Conservation (phyloP, 2,113 vertebrate genomes). For the Labeo rohita region DNA sequence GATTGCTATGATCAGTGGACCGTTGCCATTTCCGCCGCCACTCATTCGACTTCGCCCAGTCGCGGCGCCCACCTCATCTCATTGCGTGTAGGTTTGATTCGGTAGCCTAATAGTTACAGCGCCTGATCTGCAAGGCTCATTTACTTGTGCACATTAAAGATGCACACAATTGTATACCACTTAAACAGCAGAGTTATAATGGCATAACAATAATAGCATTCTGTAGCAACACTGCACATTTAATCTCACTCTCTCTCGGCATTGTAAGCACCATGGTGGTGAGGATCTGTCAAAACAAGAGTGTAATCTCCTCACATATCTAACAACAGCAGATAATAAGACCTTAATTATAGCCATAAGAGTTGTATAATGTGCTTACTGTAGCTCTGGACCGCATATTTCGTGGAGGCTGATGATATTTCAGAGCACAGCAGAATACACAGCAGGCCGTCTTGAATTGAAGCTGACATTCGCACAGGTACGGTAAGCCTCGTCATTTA, state of each 20-base stretch:
- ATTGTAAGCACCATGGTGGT: slow-evolving; percentile 1
- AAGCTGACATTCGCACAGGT: slow-evolving; percentile 33
- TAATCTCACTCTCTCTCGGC: slow-evolving; percentile 29
- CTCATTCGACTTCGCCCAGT: not conserved
- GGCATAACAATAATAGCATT: slow-evolving; percentile 29
- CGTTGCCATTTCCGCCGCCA: not conserved
- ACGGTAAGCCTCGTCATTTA: slow-evolving; percentile 61
- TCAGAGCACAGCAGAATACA: not conserved
- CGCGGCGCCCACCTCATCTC: not conserved
- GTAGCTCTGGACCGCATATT: not conserved
- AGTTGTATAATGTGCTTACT: slow-evolving; percentile 31
- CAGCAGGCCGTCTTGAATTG: slow-evolving; percentile 59
- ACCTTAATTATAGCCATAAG: slow-evolving; percentile 37
- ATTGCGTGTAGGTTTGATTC: not conserved
- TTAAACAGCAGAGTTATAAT: slow-evolving; percentile 26
- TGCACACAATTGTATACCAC: slow-evolving; percentile 24
- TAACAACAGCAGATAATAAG: slow-evolving; percentile 29
- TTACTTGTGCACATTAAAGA: slow-evolving; percentile 24
- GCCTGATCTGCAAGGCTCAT: slow-evolving; percentile 17
- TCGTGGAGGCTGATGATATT: not conserved
- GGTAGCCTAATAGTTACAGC: slow-evolving; percentile 6
- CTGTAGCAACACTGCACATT: slow-evolving; percentile 36
- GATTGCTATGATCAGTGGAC: slow-evolving; percentile 4
- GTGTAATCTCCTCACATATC: slow-evolving; percentile 29
- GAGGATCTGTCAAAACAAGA: slow-evolving; percentile 42